Percentiles rank a stretch among this genome's conserved stretches.
Conservation (phyloP, 2,888 invertebrate genomes). For the Coenonympha glycerion region DNA sequence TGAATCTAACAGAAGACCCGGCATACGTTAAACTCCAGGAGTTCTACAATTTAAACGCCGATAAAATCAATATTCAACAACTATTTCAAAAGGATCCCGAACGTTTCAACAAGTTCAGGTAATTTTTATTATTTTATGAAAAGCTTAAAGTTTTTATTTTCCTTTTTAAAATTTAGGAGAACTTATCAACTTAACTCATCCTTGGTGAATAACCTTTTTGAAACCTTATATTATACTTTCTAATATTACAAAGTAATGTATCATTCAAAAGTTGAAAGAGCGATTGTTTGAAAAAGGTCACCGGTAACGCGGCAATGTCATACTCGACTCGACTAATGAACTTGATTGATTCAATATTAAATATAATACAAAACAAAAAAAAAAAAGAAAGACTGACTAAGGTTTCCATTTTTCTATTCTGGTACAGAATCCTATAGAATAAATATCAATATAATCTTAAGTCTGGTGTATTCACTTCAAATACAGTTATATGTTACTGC, state of each 20-base stretch:
- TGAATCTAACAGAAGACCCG: slow-evolving; percentile 73
- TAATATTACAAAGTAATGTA: slow-evolving; percentile 11
- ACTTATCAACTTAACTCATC: neutral
- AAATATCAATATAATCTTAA: too few relatives aligned
- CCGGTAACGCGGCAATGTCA: slow-evolving; percentile 32
- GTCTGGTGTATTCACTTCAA: too few relatives aligned
- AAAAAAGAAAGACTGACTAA: too few relatives aligned
- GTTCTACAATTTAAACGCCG: slow-evolving; percentile 82
- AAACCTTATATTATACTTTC: neutral
- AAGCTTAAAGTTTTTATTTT: neutral
- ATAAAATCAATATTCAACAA: slow-evolving; percentile 86
- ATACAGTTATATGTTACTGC: too few relatives aligned
- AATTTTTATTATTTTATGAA: slow-evolving; percentile 3
- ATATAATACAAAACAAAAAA: too few relatives aligned
- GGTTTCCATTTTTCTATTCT: too few relatives aligned
- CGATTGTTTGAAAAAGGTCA: slow-evolving; percentile 47
- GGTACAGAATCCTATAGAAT: too few relatives aligned
- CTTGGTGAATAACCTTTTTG: neutral
- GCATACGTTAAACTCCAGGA: slow-evolving; percentile 85
- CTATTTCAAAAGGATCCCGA: slow-evolving; percentile 87
- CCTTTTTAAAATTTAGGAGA: neutral
- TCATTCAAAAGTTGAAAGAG: slow-evolving; percentile 15
- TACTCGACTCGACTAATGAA: neutral
- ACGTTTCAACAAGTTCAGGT: slow-evolving; percentile 95
- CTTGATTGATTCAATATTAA: neutral